Percentiles rank a stretch among this genome's conserved stretches.
Conservation (phyloP, 2,888 invertebrate genomes). For the Thumatha senex region DNA sequence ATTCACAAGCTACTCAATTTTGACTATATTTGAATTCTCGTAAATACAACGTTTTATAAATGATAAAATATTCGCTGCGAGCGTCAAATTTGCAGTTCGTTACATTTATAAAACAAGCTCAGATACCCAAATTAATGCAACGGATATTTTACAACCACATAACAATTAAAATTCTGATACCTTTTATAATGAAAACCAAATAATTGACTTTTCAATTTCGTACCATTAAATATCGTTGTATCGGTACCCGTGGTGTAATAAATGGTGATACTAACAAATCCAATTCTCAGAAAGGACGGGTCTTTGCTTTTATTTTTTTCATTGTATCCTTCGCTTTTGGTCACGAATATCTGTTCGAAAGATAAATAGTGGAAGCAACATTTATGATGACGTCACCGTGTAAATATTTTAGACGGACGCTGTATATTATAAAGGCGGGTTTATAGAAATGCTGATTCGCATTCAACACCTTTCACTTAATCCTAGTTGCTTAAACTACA, state of each 20-base stretch:
- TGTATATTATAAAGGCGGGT: constrained; percentile 5
- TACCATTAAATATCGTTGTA: constrained; percentile 42
- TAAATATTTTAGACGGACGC: constrained; percentile 23
- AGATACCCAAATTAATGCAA: constrained; percentile 20
- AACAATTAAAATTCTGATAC: constrained; percentile 33
- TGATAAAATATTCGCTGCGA: constrained; percentile 21
- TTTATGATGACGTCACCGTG: constrained; percentile 57
- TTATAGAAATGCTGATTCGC: neutral
- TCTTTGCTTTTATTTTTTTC: constrained; percentile 45
- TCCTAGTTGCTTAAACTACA: too few species aligned
- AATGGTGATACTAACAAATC: constrained; percentile 75
- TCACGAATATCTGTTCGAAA: constrained; percentile 69
- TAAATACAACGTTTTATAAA: constrained; percentile 31
- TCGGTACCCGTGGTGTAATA: constrained; percentile 70
- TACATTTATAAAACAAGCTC: constrained; percentile 17
- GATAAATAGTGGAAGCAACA: constrained; percentile 65
- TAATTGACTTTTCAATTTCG: constrained; percentile 57
- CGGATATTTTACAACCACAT: constrained; percentile 23
- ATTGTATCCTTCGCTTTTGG: constrained; percentile 51
- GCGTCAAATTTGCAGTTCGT: constrained; percentile 7
- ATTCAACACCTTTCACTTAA: too few species aligned
- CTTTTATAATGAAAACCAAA: constrained; percentile 37
- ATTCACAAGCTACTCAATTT: constrained; percentile 18
- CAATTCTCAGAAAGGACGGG: constrained; percentile 68
- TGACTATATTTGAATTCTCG: constrained; percentile 15